Percentiles rank a stretch among this genome's conserved stretches.
Evolutionary conservation across 2,113 vertebrate genomes (phyloP).

Genomic region (Pyrgilauda ruficollis): DNA sequence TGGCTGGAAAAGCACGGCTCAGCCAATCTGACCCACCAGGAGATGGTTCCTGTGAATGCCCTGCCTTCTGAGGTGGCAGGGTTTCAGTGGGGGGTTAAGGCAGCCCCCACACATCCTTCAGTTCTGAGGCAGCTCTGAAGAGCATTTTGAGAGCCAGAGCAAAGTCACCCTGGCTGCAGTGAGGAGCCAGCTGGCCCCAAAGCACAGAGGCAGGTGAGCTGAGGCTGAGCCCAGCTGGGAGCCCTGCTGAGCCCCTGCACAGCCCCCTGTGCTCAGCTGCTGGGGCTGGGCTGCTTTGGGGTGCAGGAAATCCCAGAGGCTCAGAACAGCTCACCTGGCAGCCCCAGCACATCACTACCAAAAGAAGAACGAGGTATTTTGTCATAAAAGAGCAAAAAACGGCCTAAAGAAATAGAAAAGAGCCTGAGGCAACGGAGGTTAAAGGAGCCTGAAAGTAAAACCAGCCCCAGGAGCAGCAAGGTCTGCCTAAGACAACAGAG

Average conservation of each 20-base stretch:
- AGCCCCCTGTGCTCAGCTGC: background rate
- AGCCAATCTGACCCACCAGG: rapidly evolving
- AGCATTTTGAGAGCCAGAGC: background rate
- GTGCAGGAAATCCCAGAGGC: background rate
- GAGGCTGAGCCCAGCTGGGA: background rate
- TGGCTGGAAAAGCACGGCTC: background rate
- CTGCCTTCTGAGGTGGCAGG: background rate
- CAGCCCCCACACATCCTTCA: background rate
- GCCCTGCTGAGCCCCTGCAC: background rate
- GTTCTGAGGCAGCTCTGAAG: background rate
- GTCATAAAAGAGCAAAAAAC: background rate
- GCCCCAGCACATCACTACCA: rapidly evolving
- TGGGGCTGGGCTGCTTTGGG: background rate
- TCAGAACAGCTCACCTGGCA: background rate
- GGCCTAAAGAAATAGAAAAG: background rate
- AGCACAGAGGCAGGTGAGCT: background rate
- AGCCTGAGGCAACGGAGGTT: background rate
- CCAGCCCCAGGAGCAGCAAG: background rate
- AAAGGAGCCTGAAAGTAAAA: background rate
- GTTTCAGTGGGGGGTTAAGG: background rate
- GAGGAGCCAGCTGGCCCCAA: background rate
- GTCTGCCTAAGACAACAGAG: background rate
- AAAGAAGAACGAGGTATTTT: background rate
- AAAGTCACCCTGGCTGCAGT: background rate
- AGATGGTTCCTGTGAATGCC: background rate